Evolutionary conservation across 92 coral and sea anemone species (phyloP).

Genomic region (Heliopora coerulea): DNA sequence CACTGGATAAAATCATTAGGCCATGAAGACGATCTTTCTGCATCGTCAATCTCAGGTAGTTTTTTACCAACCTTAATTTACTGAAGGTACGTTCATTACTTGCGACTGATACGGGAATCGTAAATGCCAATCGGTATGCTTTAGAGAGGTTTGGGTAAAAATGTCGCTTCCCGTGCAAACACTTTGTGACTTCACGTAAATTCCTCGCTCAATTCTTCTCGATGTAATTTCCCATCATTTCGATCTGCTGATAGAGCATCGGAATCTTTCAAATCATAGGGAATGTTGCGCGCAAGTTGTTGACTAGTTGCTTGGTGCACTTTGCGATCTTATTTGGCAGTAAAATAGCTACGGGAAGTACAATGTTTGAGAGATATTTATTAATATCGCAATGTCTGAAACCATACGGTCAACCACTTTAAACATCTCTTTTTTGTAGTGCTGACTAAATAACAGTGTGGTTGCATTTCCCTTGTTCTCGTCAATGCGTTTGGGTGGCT

Average conservation of each 20-base stretch:
- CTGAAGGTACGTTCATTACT: conserved; percentile 29
- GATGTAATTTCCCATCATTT: conserved; percentile 18
- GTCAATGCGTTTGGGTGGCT: conserved; percentile 24
- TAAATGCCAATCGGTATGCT: conserved; percentile 19
- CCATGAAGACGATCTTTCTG: conserved; percentile 10
- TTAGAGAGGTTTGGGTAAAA: conserved; percentile 24
- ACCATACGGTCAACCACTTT: conserved; percentile 29
- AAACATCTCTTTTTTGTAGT: conserved; percentile 27
- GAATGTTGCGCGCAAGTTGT: conserved; percentile 24
- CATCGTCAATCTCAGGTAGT: conserved; percentile 7
- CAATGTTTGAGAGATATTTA: conserved; percentile 16
- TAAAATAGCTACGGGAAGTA: conserved; percentile 11
- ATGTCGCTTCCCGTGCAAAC: neutral
- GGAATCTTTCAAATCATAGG: conserved; percentile 12
- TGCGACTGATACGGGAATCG: conserved; percentile 25
- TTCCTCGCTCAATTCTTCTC: conserved; percentile 27
- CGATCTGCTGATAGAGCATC: conserved; percentile 26
- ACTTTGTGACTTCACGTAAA: conserved; percentile 22
- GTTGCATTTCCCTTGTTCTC: conserved; percentile 1
- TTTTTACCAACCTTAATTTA: conserved; percentile 20
- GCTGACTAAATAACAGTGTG: conserved; percentile 8
- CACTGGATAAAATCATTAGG: conserved; percentile 8
- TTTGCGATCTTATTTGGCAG: conserved; percentile 23
- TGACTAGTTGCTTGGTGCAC: neutral
- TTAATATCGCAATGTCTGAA: conserved; percentile 31